Evolutionary conservation across 2,797 vertebrate species (phyloP), one percentile per base, ranked within the genome.

Genomic region (Pipistrellus nathusii): DNA sequence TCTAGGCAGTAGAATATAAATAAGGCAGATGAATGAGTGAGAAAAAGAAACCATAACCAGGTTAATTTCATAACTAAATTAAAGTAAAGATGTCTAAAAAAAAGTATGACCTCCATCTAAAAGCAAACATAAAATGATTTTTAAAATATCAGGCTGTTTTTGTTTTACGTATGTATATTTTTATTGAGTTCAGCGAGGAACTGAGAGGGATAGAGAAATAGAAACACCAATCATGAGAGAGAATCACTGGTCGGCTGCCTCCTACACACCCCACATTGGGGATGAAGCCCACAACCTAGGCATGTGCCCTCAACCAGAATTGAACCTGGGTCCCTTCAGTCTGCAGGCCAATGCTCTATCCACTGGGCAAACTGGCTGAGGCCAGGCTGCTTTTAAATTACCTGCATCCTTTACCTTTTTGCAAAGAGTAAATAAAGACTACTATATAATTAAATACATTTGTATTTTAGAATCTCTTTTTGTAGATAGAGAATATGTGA

Each of bases 41-140:
- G 32, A 71, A 71, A 90, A 94, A 69, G 6, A 62, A 77, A 71
- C 59, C 27, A 69, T 21, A 93, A 6, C 14, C 30, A 80, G 1
- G 6, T 38, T 83, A 5, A 6, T 32, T 17, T 68, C 11, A 88
- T 62, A 62, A 77, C 27, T 68, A 48, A 11, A 35, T 41, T 18
- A 92, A 91, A 69, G 4, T 23, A 78, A 93, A 90, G 21, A 17
- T 27, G n/a, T 59, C 66, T 78, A 6, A 88, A 53, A 84, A 73
- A 72, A 90, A 3, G 13, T 2, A 66, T 57, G 15, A 55, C 38
- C 14, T 91, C 1, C 11, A 44, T 81, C 30, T 30, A 73, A 92
- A 81, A 55, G 8, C 41, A 25, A 71, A 23, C 8, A 71, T 72
- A 8, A 1, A 69, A 5, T 46, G 11, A n/a, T 46, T 73, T 18